Base-by-base conservation (phyloP, 2,113 vertebrate species). In the Hemichromis elongatus region DNA sequence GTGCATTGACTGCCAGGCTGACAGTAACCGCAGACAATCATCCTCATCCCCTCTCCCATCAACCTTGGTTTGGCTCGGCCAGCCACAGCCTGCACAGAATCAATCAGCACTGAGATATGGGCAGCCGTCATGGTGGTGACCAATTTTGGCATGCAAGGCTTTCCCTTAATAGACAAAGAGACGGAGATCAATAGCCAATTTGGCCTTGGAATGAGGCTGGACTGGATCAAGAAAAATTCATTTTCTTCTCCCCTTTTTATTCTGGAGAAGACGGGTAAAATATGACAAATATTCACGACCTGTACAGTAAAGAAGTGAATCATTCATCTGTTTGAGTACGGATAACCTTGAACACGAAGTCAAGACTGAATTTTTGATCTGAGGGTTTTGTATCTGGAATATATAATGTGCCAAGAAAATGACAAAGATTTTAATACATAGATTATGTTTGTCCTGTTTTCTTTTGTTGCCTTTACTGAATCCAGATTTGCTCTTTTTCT, bases 171-270 rank as follows among this genome's bases (percentile, higher is more conserved):
- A 93, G 91, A 94, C 93, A 92, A 92, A 89, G 93, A 92, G 91
- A 93, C 77, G 7, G 84, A 90, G 94, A 96, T 96, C 96, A 95
- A 96, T 96, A 96, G 93, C 84, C 94, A 95, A 96, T 96, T 96
- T 94, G 94, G 92, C 88, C 86, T 86, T 90, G 87, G 89, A 94
- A 93, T 91, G 84, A 89, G 92, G 82, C 87, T 79, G 30, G 86
- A 86, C 93, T 89, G 91, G 91, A 93, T 92, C 84, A 88, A 26
- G 87, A 86, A 91, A 92, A 94, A 95, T 92, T 93, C 50, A 91
- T 94, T 92, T 93, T 80, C 79, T 85, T 79, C 68, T 88, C 82
- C 80, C 61, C 45, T 83, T 86, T 84, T 91, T 26, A 13, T 57
- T 77, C 30, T 5, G 1, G 33, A 88, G 82, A 81, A 81, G 53